A percentile compares a stretch with the other conserved stretches of the same genome.
phyloP scores from a whole-genome alignment of 2,888 invertebrate species.

The Drosophila mulleri region DNA sequence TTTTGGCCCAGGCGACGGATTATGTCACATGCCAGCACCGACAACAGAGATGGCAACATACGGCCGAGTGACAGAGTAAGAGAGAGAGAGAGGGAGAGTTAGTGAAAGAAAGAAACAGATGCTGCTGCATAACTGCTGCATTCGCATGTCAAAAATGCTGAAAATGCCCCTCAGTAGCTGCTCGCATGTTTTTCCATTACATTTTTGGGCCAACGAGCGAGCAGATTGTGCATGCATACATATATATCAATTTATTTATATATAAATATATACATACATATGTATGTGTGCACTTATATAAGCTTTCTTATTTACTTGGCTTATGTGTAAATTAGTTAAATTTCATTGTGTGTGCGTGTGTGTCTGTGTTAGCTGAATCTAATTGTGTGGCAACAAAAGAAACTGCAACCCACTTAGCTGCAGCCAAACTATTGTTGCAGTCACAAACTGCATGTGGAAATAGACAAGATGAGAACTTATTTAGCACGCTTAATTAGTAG shows the following conservation, averaged over 20 bases:
- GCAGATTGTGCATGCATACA: conserved; percentile 21
- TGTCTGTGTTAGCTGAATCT: conserved; percentile 31
- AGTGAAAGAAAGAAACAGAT: conserved; percentile 11
- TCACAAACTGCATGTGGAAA: conserved; percentile 78
- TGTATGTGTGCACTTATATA: neutral
- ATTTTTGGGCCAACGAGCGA: conserved; percentile 51
- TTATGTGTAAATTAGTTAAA: conserved; percentile 67
- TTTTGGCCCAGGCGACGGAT: conserved; percentile 69
- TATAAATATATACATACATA: neutral
- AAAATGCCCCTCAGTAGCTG: conserved; percentile 34
- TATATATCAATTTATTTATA: conserved; percentile 20
- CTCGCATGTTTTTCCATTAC: conserved; percentile 42
- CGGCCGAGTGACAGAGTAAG: neutral
- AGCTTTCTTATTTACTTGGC: conserved; percentile 35
- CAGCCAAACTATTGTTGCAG: conserved; percentile 78
- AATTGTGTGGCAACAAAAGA: conserved; percentile 59
- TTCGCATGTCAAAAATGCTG: conserved; percentile 49
- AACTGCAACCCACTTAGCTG: conserved; percentile 53
- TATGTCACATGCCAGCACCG: conserved; percentile 70
- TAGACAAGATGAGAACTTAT: conserved; percentile 65
- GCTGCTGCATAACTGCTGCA: conserved; percentile 37
- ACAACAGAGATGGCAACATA: conserved; percentile 46
- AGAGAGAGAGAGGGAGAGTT: conserved; percentile 4
- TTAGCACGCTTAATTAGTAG: conserved; percentile 80
- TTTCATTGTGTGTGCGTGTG: conserved; percentile 30